Evolutionary conservation across 2,888 invertebrate genomes (phyloP), one percentile per base, ranked within the genome.

Genomic region (Coenonympha arcania): DNA sequence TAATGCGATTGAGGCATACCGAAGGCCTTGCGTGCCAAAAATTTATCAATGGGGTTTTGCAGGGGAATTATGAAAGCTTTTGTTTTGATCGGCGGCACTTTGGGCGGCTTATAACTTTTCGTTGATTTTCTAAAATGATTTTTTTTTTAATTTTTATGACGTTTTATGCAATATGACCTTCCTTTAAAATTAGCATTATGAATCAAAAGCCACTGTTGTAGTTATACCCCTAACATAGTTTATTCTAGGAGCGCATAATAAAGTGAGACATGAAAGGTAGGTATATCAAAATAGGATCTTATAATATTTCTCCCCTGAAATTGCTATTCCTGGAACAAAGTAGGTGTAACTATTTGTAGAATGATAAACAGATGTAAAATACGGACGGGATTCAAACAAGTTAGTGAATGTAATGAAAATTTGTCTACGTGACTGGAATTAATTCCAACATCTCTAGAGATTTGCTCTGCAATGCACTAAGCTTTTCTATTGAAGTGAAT

Each of bases 21-120:
- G 52, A 59, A 61, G 65, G 62, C 56, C 66, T 64, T 50, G 61
- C 64, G 68, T 68, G 58, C 55, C 60, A 61, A 62, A 68, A 67
- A 71, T 70, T 69, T 66, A 63, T 68, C 65, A 68, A 65, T 61
- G 44, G 54, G 49, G 57, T 59, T 60, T 33, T 33, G n/a, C 16
- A 28, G 28, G 41, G 22, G 16, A 43, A 33, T 20, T 18, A 19
- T 6, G 31, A 2, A 31, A 15, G 43, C 42, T 24, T 41, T 41
- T 43, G 43, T 43, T 22, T 43, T 43, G 30, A 43, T 31, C 31
- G 43, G 15, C 33, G 28, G 24, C 15, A 37, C 2, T 36, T 37
- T 37, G n/a, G 11, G 6, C 1, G 6, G 20, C 11, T 13, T n/a
- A n/a, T n/a, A n/a, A n/a, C n/a, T n/a, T n/a, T n/a, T n/a, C n/a